Percentiles rank a stretch among this genome's conserved stretches.
phyloP scores from a whole-genome alignment of 1,140 invertebrate species.

The Drosophila navojoa region DNA sequence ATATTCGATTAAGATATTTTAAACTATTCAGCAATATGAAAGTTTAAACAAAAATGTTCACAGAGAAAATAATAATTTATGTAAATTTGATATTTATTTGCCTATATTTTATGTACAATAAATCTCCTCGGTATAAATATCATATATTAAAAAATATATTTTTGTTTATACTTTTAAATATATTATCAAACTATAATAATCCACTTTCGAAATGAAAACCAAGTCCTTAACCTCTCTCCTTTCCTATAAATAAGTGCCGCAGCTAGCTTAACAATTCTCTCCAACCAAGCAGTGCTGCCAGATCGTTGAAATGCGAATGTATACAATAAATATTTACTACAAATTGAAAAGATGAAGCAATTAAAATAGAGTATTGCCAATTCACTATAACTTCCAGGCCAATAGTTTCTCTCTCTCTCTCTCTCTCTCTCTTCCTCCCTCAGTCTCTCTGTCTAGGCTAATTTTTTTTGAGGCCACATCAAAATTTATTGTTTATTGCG shows the following conservation, averaged over 20 bases:
- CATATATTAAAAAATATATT: no score
- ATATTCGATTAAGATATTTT: no score
- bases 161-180: no score
- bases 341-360: neutral
- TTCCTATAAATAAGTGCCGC: neutral
- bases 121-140: no score
- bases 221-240: neutral
- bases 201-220: no score
- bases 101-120: no score
- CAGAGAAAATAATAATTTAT: no score
- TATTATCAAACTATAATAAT: no score
- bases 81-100: no score
- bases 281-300: neutral
- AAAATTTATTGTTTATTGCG: constrained; percentile 75
- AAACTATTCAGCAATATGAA: no score
- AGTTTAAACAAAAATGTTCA: no score
- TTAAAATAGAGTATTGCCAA: constrained; percentile 20
- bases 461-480: constrained; percentile 48
- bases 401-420: neutral
- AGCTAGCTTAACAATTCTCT: neutral
- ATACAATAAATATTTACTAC: neutral
- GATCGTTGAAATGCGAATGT: neutral
- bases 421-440: neutral
- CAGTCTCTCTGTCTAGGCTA: neutral
- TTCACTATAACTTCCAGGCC: constrained; percentile 22